phyloP scores from a whole-genome alignment of 1,140 invertebrate species.

The Drosophila asahinai region DNA sequence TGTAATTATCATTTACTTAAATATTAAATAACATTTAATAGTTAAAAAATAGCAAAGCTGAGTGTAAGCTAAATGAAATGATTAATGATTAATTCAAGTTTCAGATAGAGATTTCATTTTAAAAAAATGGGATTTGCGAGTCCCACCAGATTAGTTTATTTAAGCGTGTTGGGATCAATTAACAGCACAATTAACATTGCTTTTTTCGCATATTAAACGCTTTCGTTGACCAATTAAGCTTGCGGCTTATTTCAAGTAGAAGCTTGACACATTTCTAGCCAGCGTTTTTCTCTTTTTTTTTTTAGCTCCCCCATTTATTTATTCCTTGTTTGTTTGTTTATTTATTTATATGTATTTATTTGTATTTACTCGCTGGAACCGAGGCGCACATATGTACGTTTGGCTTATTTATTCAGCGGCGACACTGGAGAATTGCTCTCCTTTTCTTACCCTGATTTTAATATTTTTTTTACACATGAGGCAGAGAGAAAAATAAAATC shows the following conservation, averaged over 20 bases:
- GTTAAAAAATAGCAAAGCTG: too few relatives aligned
- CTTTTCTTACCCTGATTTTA: constrained; percentile 10
- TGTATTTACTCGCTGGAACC: constrained; percentile 48
- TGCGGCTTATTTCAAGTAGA: constrained; percentile 7
- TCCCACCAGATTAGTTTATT: background rate
- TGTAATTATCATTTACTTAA: background rate
- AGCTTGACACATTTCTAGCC: constrained; percentile 19
- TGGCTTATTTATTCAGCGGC: constrained; percentile 55
- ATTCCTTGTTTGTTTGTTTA: constrained; percentile 39
- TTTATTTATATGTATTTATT: constrained; percentile 51
- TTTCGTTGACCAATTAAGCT: constrained; percentile 1
- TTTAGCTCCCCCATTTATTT: background rate
- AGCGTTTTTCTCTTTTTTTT: background rate
- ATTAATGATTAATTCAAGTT: background rate
- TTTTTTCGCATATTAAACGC: constrained; percentile 4
- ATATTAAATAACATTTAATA: background rate
- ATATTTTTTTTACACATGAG: background rate
- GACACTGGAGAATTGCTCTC: constrained; percentile 14
- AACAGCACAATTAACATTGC: constrained; percentile 15
- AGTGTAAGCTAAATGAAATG: background rate
- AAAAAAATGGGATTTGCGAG: background rate
- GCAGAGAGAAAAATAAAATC: constrained; percentile 16
- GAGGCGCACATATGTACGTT: constrained; percentile 29
- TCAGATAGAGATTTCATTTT: background rate
- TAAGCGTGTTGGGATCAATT: constrained; percentile 11